phyloP scores from a whole-genome alignment of 2,797 vertebrate species.

The Vipera latastei region DNA sequence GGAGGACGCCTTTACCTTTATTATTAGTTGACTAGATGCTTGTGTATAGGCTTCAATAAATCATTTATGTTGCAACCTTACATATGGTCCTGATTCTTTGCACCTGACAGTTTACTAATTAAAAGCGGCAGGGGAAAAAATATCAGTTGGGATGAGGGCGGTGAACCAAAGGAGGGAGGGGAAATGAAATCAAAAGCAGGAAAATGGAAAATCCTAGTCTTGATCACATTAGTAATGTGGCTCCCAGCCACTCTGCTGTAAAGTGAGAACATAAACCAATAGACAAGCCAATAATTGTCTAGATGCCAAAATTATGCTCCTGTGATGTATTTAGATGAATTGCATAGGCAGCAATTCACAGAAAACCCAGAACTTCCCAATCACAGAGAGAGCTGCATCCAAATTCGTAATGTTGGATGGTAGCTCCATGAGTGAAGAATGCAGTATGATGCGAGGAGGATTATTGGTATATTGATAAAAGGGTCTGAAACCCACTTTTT shows the following conservation, averaged over 20 bases:
- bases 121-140: neutral
- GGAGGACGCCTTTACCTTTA: neutral
- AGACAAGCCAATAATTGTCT: neutral
- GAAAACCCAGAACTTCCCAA: neutral
- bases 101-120: neutral
- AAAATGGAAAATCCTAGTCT: neutral
- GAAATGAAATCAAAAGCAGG: neutral
- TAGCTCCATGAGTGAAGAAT: neutral
- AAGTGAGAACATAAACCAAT: neutral
- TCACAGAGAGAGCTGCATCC: neutral
- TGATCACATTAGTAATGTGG: conserved; percentile 17
- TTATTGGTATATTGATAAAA: neutral
- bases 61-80: neutral
- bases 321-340: neutral
- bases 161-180: neutral
- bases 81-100: neutral
- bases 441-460: neutral
- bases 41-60: neutral
- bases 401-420: neutral
- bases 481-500: neutral
- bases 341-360: neutral
- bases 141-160: neutral
- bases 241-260: neutral
- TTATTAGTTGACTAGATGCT: neutral
- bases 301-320: neutral